Evolutionary conservation across 2,797 vertebrate species (phyloP).

Genomic region (Myotis daubentonii): DNA sequence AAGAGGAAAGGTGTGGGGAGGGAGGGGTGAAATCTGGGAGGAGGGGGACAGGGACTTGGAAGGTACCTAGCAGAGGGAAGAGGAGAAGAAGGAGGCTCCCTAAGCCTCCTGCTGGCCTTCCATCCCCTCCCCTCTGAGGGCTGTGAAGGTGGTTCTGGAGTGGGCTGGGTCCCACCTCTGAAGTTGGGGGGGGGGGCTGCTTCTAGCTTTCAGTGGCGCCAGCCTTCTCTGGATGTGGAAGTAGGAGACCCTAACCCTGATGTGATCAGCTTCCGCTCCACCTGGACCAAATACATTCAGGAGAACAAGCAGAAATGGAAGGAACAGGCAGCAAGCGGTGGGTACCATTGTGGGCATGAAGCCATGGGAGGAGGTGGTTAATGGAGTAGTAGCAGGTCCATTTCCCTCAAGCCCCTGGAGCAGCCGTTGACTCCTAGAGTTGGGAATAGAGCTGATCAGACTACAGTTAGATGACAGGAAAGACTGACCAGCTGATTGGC

Average conservation of each 20-base stretch:
- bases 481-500: not conserved
- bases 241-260: constrained; percentile 93
- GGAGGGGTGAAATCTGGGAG: not conserved
- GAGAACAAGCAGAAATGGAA: constrained; percentile 98
- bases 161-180: constrained; percentile 11
- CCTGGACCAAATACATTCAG: constrained; percentile 93
- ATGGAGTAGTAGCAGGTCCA: not conserved
- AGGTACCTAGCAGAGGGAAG: not conserved
- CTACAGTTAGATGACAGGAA: not conserved
- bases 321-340: constrained; percentile 92
- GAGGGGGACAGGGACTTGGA: not conserved
- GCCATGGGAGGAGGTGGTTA: not conserved
- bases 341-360: not conserved
- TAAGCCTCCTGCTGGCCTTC: not conserved
- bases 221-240: constrained; percentile 93
- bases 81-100: not conserved
- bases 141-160: not conserved
- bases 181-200: not conserved
- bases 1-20: not conserved
- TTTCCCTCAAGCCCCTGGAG: not conserved
- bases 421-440: not conserved
- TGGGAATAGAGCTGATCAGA: not conserved
- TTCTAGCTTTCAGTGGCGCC: constrained; percentile 91
- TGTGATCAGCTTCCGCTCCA: constrained; percentile 92
- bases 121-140: not conserved